Conservation (phyloP, 2,113 vertebrate species). For the Sapajus apella region DNA sequence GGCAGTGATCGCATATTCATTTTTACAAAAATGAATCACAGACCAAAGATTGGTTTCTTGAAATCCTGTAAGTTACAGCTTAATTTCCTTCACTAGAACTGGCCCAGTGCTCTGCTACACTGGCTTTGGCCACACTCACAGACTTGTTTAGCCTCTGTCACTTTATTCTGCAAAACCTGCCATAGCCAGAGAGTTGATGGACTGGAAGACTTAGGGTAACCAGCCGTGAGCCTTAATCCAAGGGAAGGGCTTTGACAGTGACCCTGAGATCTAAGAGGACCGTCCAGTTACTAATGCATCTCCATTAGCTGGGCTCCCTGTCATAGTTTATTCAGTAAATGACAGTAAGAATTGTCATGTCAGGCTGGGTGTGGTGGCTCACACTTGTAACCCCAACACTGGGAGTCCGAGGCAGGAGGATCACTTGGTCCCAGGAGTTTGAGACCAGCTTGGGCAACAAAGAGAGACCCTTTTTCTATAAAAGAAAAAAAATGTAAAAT, state of each 20-base stretch:
- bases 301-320: background rate
- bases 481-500: too few relatives aligned
- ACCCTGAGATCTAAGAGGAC: background rate
- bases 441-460: too few relatives aligned
- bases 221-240: background rate
- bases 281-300: background rate
- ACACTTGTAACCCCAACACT: too few relatives aligned
- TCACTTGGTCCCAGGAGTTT: too few relatives aligned
- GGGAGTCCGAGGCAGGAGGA: too few relatives aligned
- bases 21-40: background rate
- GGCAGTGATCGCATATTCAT: background rate
- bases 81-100: background rate
- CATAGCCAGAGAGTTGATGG: background rate
- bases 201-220: rapidly evolving
- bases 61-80: background rate
- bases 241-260: background rate
- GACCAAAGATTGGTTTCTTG: background rate
- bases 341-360: background rate
- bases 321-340: background rate
- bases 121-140: background rate
- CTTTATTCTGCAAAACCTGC: background rate
- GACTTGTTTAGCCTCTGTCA: background rate
- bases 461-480: too few relatives aligned
- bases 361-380: too few relatives aligned
- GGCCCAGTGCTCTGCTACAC: rapidly evolving